Conservation (phyloP, 2,888 invertebrate species). For the Deilephila elpenor region DNA sequence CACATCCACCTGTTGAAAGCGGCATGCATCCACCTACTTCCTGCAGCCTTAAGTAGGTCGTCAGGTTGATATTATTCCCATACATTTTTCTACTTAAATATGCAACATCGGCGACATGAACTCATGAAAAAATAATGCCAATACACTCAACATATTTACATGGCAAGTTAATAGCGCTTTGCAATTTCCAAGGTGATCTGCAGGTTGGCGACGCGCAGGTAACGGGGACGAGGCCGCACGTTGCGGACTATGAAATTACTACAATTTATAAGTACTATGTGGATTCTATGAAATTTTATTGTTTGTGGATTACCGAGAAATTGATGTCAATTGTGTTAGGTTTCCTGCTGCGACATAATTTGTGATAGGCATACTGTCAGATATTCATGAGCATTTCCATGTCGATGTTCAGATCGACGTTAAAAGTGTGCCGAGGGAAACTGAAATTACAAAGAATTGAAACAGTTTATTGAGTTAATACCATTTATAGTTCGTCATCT, state of each 20-base stretch:
- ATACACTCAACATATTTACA: constrained; percentile 7
- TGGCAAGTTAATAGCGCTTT: constrained; percentile 2
- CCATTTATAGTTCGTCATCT: too few species aligned
- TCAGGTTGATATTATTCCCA: too few species aligned
- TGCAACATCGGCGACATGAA: neutral
- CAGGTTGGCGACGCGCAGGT: constrained; percentile 14
- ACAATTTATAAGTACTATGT: neutral
- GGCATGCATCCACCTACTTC: too few species aligned
- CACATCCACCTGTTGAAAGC: too few species aligned
- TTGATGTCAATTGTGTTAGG: neutral
- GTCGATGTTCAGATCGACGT: neutral
- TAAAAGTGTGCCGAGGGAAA: neutral
- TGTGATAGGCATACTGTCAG: neutral
- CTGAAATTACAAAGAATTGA: neutral
- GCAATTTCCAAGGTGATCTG: constrained; percentile 18
- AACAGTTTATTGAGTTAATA: neutral
- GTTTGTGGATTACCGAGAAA: constrained; percentile 12
- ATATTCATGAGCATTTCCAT: neutral
- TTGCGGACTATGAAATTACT: constrained; percentile 18
- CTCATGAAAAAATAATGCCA: neutral
- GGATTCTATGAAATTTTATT: constrained; percentile 22
- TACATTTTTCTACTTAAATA: too few species aligned
- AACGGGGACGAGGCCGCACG: constrained; percentile 18
- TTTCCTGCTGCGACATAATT: neutral
- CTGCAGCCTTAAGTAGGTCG: too few species aligned